Conservation (phyloP, 2,797 vertebrate species). For the Gephyroberyx darwinii region DNA sequence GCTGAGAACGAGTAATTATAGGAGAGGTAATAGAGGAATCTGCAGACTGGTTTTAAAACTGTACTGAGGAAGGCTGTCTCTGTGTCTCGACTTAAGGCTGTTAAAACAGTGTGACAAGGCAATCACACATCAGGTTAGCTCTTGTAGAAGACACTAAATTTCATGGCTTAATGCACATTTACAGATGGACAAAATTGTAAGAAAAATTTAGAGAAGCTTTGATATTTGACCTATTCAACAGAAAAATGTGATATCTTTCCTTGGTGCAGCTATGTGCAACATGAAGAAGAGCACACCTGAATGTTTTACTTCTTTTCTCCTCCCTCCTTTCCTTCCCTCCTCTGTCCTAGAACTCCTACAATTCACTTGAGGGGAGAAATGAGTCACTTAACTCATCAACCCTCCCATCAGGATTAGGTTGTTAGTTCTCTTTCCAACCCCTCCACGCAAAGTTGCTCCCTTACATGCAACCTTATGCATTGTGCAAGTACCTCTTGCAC, state of each 20-base stretch:
- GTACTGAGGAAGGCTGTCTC: neutral
- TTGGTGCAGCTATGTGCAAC: neutral
- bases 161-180: neutral
- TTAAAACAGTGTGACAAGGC: neutral
- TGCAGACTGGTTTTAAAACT: conserved; percentile 33
- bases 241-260: neutral
- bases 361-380: conserved; percentile 34
- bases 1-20: conserved; percentile 37
- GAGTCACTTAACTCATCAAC: conserved; percentile 47
- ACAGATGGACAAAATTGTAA: neutral
- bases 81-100: neutral
- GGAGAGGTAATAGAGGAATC: conserved; percentile 32
- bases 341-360: conserved; percentile 28
- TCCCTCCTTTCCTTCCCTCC: conserved; percentile 36
- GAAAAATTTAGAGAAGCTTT: neutral
- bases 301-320: conserved; percentile 16
- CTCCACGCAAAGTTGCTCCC: neutral
- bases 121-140: neutral
- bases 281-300: conserved; percentile 37
- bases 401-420: conserved; percentile 28
- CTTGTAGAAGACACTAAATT: neutral
- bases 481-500: conserved; percentile 27
- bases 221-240: neutral
- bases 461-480: neutral
- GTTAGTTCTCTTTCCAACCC: conserved; percentile 32